A percentile compares a stretch with the other conserved stretches of the same genome.
phyloP scores from a whole-genome alignment of 92 coral and sea anemone species.

The Actinostola sp. region DNA sequence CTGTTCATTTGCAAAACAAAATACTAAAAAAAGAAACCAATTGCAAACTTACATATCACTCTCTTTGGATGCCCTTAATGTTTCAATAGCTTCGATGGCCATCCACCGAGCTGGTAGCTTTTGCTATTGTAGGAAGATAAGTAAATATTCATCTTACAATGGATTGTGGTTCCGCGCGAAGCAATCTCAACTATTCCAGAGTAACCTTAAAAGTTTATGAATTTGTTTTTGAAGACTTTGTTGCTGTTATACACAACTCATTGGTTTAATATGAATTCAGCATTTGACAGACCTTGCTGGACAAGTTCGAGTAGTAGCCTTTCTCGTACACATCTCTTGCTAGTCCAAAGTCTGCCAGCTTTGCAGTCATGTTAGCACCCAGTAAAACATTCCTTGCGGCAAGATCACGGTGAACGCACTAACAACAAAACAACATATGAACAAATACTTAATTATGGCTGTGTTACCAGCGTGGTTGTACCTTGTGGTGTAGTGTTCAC shows the following conservation, averaged over 20 bases:
- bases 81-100: slow-evolving; percentile 69
- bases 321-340: slow-evolving; percentile 9
- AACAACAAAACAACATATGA: background rate
- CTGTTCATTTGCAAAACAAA: background rate
- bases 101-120: slow-evolving; percentile 65
- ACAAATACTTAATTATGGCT: no score
- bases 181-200: no score
- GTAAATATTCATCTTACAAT: background rate
- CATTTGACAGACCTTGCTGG: background rate
- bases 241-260: no score
- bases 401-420: slow-evolving; percentile 22
- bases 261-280: no score
- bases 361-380: slow-evolving; percentile 16
- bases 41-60: slow-evolving; percentile 37
- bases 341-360: slow-evolving; percentile 14
- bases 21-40: background rate
- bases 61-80: slow-evolving; percentile 43
- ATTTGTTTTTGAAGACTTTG: background rate
- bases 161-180: no score
- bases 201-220: background rate
- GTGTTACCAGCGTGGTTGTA: no score
- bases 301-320: background rate
- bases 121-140: slow-evolving; percentile 26
- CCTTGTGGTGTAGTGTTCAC: no score
- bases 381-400: slow-evolving; percentile 14